phyloP scores from a whole-genome alignment of 2,113 vertebrate species.

The Narcine bancroftii region DNA sequence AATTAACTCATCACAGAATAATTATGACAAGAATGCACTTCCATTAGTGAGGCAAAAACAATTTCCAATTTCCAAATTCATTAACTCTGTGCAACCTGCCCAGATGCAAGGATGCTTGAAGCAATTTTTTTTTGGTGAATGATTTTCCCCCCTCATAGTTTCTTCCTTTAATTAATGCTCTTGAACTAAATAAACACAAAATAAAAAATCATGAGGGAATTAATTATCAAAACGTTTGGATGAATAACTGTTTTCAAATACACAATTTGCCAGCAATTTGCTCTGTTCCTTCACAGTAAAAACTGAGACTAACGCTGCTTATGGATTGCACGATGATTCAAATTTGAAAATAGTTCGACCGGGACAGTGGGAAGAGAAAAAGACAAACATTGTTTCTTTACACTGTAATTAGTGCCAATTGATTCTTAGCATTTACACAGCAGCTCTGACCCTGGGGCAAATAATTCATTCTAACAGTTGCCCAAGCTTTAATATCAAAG shows the following conservation, averaged over 20 bases:
- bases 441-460: neutral
- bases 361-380: neutral
- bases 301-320: neutral
- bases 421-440: neutral
- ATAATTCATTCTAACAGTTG: neutral
- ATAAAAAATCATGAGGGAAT: neutral
- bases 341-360: neutral
- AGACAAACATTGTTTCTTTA: neutral
- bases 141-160: neutral
- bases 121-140: neutral
- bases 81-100: neutral
- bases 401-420: neutral
- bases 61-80: neutral
- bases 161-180: neutral
- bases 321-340: neutral
- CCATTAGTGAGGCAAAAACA: neutral
- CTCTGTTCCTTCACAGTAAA: neutral
- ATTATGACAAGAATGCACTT: neutral
- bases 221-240: neutral
- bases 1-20: slow-evolving; percentile 6
- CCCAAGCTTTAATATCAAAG: neutral
- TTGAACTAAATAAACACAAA: neutral
- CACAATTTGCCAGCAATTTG: neutral
- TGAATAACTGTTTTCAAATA: neutral
- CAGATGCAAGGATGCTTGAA: neutral